A percentile compares a stretch with the other conserved stretches of the same genome.
Conservation (phyloP, 1,140 invertebrate genomes). For the Bilobella aurantiaca region DNA sequence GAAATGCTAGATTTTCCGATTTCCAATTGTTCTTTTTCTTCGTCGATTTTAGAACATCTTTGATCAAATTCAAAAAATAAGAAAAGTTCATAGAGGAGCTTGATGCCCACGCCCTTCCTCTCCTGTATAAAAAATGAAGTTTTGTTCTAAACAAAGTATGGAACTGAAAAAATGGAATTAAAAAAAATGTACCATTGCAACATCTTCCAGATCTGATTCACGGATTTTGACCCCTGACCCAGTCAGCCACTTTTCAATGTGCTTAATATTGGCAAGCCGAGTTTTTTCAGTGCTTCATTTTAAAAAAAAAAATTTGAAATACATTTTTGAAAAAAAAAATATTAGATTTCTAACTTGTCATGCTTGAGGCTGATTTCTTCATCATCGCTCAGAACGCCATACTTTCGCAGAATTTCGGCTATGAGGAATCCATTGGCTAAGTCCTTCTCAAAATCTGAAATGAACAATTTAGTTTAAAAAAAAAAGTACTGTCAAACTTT, state of each 20-base stretch:
- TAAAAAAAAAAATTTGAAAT: background rate
- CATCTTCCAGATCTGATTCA: background rate
- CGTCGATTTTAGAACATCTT: background rate
- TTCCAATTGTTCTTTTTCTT: background rate
- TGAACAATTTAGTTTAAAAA: background rate
- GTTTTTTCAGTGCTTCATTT: background rate
- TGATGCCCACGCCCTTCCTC: background rate
- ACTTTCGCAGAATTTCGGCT: conserved; percentile 10
- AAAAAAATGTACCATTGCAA: background rate
- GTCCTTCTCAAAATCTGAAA: background rate
- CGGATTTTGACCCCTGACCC: background rate
- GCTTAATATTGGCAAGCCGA: background rate
- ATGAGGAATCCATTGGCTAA: conserved; percentile 9
- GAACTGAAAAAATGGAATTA: background rate
- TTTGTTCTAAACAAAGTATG: background rate
- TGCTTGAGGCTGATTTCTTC: conserved; percentile 7
- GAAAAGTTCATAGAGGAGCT: conserved; percentile 6
- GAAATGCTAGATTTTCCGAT: background rate
- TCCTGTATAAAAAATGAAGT: background rate
- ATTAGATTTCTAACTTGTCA: background rate
- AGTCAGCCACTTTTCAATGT: background rate
- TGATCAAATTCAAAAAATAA: background rate
- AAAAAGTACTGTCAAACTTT: background rate
- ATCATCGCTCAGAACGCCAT: conserved; percentile 7
- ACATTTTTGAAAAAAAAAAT: background rate